Evolutionary conservation across 1,140 invertebrate species (phyloP).

Genomic region (Scaptodrosophila lebanonensis): DNA sequence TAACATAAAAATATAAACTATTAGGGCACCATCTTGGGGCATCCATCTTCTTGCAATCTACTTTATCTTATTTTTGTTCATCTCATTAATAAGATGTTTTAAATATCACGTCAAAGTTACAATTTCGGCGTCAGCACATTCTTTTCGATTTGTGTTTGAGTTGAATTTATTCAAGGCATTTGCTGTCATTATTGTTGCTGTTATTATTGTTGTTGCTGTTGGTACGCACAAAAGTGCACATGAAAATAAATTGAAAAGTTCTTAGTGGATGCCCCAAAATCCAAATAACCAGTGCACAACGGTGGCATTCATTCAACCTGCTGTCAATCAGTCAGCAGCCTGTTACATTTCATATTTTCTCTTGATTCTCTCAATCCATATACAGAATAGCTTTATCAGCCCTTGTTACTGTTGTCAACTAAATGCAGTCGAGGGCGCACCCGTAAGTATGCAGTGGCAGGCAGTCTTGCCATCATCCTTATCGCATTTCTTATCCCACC

Average conservation of each 20-base stretch:
- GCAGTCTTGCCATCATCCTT: conserved; percentile 31
- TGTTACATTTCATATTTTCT: conserved; percentile 49
- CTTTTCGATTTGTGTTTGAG: not conserved
- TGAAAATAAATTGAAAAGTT: conserved; percentile 68
- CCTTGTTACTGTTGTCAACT: conserved; percentile 32
- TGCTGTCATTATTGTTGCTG: conserved; percentile 1
- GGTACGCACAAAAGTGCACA: conserved; percentile 47
- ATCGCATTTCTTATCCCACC: conserved; percentile 57
- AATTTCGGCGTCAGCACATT: too few relatives aligned
- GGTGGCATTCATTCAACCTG: too few relatives aligned
- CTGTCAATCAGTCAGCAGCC: conserved; percentile 22
- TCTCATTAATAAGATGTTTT: not conserved
- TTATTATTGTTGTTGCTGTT: conserved; percentile 39
- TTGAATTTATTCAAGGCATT: conserved; percentile 3
- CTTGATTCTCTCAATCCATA: conserved; percentile 22
- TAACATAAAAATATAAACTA: too few relatives aligned
- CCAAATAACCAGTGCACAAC: conserved; percentile 5
- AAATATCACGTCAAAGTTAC: not conserved
- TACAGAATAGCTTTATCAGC: conserved; percentile 49
- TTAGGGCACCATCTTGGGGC: too few relatives aligned
- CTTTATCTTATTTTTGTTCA: not conserved
- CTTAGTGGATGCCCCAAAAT: conserved; percentile 2
- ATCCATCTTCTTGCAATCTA: too few relatives aligned
- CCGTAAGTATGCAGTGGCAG: conserved; percentile 63
- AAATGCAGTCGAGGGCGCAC: conserved; percentile 30